Base-by-base conservation (phyloP, 2,888 invertebrate species). In the Nematopogon swammerdamellus region DNA sequence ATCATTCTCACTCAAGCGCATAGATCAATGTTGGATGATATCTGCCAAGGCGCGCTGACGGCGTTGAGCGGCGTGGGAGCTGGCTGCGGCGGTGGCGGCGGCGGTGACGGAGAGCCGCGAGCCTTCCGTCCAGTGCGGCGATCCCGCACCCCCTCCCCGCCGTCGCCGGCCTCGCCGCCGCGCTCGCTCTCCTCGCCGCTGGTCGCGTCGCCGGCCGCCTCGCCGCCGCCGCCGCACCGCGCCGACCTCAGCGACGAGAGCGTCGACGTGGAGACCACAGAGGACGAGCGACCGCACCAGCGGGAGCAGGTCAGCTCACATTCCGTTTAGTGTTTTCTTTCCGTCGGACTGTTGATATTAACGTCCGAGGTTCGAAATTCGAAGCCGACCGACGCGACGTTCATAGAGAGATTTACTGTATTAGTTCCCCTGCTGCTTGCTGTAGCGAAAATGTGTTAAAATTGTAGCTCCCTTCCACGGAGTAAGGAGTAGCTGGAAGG, bases 201-300 rank as follows among this genome's bases (percentile, higher is more conserved):
- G 5, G 25, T 10, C 25, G 50, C 51, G 43, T 54, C 61, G 60
- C 50, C 63, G 64, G 61, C 48, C 45, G 59, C 2, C 53, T 72
- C 61, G 46, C 71, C 63, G 46, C 68, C 59, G 19, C 70, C 61
- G 52, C 70, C 63, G 43, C 67, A 58, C 46, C 70, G 60, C 54
- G 79, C 68, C 55, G 59, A 65, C 2, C 73, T 88, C 58, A 89
- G 90, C 53, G 91, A 92, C 59, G 91, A 91, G 64, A 85, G 87
- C 56, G 92, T 93, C 11, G 93, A 93, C 62, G 92, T 93, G 56
- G 93, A 93, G 65, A 92, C 92, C 10, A 92, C 91, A 0, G 91
- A 91, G 60, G 92, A 91, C 56, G 89, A 89, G 53, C 72, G 67
- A n/a, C 18, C 17, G 10, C 17, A 44, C 63, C 63, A 0, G 65